These are phyloP conservation scores for Dipus sagitta DNA, from an alignment of 2,797 vertebrate species.

Conservation along the genomic window DNA sequence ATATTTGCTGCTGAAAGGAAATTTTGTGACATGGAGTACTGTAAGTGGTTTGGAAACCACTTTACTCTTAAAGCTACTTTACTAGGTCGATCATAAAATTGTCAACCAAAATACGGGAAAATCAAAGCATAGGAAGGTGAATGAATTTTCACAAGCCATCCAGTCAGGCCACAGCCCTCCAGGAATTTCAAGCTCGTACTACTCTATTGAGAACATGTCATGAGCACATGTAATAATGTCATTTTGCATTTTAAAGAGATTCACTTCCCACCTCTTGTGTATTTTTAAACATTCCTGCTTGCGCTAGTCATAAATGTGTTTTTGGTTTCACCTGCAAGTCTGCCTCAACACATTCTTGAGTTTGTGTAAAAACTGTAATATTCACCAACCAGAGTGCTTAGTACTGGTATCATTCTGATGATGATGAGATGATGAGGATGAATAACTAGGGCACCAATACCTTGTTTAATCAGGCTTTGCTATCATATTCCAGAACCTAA, in stretches of 20 bases:
- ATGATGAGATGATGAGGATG: neutral
- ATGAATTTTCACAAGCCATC: neutral
- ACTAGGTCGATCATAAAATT: neutral
- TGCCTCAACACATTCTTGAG: neutral
- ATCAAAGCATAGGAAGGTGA: neutral
- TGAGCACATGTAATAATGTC: neutral
- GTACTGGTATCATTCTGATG: neutral
- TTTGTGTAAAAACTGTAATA: conserved; percentile 47
- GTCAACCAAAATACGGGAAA: neutral
- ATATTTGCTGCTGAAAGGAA: neutral
- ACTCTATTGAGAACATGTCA: neutral
- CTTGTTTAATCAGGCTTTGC: neutral
- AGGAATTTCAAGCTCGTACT: neutral
- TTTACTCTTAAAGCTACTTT: neutral
- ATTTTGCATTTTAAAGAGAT: conserved; percentile 27
- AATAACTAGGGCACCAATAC: neutral
- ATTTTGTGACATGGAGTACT: neutral
- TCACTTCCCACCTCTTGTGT: neutral
- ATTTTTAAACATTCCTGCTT: neutral
- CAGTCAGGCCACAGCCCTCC: neutral
- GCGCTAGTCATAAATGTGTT: neutral
- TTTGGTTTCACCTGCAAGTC: conserved; percentile 29
- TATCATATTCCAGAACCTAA: neutral
- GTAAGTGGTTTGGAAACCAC: neutral
- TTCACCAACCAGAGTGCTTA: neutral